Evolutionary conservation across 1,140 invertebrate species (phyloP).

Genomic region (Pachypsylla venusta): DNA sequence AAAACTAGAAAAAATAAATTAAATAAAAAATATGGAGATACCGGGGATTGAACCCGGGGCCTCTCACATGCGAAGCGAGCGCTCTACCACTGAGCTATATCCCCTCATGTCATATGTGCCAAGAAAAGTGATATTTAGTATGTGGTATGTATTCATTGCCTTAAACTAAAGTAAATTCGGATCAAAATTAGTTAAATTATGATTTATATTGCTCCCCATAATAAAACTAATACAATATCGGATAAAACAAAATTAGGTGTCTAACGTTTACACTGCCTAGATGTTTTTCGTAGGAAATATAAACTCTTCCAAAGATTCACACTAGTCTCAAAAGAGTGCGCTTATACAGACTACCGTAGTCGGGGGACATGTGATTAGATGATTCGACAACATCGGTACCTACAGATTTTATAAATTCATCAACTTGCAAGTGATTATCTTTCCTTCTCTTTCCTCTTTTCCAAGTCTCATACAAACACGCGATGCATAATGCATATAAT

Average conservation of each 20-base stretch:
- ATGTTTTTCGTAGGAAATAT: no score
- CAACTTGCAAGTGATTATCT: neutral
- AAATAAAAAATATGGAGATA: conserved; percentile 38
- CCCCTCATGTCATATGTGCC: no score
- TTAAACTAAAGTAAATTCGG: neutral
- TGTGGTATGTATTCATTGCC: no score
- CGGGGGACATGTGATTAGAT: no score
- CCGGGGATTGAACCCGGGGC: conserved; percentile 76
- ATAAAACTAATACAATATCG: neutral
- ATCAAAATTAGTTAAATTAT: neutral
- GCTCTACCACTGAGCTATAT: conserved; percentile 78
- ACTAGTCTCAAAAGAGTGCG: neutral
- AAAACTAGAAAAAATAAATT: neutral
- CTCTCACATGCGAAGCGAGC: conserved; percentile 88
- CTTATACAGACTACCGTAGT: no score
- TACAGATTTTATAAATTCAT: neutral
- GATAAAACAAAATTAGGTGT: neutral
- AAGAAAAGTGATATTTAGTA: no score
- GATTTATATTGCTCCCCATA: neutral
- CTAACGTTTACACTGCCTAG: neutral
- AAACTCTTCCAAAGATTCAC: neutral
- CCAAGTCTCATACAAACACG: no score
- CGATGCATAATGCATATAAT: neutral
- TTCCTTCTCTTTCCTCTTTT: no score
- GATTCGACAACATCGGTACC: no score